phyloP scores from a whole-genome alignment of 2,797 vertebrate species.

The Cynodonichthys magdalenae region DNA sequence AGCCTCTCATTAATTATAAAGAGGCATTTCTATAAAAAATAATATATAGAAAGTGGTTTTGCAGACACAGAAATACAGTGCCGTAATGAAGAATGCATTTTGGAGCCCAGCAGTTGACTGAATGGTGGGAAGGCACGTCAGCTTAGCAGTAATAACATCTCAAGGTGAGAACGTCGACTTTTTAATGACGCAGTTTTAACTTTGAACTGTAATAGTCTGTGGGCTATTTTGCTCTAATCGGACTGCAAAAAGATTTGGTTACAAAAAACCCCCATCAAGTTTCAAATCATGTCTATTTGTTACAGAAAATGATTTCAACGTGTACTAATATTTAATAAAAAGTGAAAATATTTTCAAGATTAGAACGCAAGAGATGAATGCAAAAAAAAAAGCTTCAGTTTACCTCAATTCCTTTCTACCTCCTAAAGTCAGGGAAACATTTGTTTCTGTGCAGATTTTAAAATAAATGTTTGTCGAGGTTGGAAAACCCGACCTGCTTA shows the following conservation, averaged over 20 bases:
- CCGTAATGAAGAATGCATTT: neutral
- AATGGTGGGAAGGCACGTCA: neutral
- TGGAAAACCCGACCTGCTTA: slow-evolving; percentile 5
- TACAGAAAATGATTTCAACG: too few species aligned
- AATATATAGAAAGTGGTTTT: slow-evolving; percentile 6
- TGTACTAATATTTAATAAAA: too few species aligned
- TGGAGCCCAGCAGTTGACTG: slow-evolving; percentile 17
- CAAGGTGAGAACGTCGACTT: neutral
- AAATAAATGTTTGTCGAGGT: neutral
- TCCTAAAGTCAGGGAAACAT: neutral
- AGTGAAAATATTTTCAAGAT: too few species aligned
- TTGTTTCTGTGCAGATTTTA: slow-evolving; percentile 12
- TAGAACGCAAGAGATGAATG: too few species aligned
- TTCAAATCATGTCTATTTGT: too few species aligned
- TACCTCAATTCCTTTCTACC: neutral
- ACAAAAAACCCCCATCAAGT: neutral
- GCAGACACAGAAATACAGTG: neutral
- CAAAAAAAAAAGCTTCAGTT: too few species aligned
- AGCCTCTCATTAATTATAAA: slow-evolving; percentile 6
- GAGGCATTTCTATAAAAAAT: slow-evolving; percentile 5
- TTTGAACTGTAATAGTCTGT: neutral
- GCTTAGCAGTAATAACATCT: neutral
- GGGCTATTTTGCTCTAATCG: neutral
- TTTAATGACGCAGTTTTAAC: neutral
- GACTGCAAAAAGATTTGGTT: neutral